Base-by-base conservation (phyloP, 1,140 invertebrate species). In the Brachionus koreanus region DNA sequence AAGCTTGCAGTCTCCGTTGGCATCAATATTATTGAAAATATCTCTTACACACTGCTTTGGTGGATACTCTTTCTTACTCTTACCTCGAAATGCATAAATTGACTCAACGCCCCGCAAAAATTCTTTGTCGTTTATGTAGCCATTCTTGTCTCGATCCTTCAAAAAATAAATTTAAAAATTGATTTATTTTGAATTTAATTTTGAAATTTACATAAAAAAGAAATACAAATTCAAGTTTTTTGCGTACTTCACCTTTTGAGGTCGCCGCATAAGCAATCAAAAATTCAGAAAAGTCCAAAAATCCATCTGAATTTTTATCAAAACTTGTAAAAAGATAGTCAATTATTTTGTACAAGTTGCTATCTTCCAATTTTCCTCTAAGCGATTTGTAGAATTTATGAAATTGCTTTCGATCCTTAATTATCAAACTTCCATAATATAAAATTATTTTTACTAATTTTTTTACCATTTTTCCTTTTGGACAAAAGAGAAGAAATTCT, bases 391-490 rank as follows among this genome's bases (percentile, higher is more conserved):
- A 79, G 35, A 79, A 79, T 61, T 79, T 79, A 39, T 39, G 19
- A 61, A 79, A 79, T 23, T 79, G 33, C 5, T 79, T 79, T 12
- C 49, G 25, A 35, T 79, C 76, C 76, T 79, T 49, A 19, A 13
- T 72, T 43, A 43, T 33, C 12, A 25, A 29, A 10, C 5, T n/a
- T 9, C 0, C 5, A 13, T 2, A 13, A 49, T 13, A 5, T 49
- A 13, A 49, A 16, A 2, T 13, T n/a, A 3, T 5, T n/a, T 6
- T 49, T 4, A 16, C 5, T 16, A 13, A 49, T 49, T 2, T 16
- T 63, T 23, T 77, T 61, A 79, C 76, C 76, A 79, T 79, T 79
- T 35, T 79, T 23, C 76, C 76, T 61, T 79, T 79, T 10, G 76
- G 76, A 61, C 76, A 79, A 43, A 61, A 61, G 23, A 37, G 46